Percentiles rank a stretch among this genome's conserved stretches.
phyloP scores from a whole-genome alignment of 2,113 vertebrate species.

The Gymnorhina tibicen region DNA sequence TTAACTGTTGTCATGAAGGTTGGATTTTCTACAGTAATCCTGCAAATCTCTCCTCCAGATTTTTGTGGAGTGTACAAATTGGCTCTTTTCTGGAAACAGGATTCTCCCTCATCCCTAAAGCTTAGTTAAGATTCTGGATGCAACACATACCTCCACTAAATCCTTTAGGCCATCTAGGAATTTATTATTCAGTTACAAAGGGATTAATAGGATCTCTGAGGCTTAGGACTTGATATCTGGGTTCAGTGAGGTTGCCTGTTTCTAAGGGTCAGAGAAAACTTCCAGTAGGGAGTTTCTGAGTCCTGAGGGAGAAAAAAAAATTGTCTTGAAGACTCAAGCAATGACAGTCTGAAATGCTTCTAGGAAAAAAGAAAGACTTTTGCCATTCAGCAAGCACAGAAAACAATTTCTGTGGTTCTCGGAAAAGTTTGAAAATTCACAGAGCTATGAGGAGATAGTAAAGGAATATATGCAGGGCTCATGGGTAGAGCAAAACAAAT shows the following conservation, averaged over 20 bases:
- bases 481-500: background rate
- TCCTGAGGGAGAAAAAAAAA: background rate
- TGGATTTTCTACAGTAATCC: background rate
- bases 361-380: background rate
- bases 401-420: background rate
- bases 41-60: background rate
- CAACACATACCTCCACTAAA: background rate
- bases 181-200: background rate
- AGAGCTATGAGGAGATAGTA: background rate
- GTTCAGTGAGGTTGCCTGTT: background rate
- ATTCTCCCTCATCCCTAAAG: background rate
- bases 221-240: background rate
- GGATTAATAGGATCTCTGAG: background rate
- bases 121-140: background rate
- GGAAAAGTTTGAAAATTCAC: background rate
- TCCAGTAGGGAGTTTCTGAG: background rate
- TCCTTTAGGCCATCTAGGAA: background rate
- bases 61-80: background rate
- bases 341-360: background rate
- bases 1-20: background rate
- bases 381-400: background rate
- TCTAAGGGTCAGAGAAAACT: background rate
- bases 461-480: background rate
- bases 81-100: background rate
- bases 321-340: background rate